Evolutionary conservation across 1,140 invertebrate species (phyloP).

Genomic region (Hyphantria cunea): DNA sequence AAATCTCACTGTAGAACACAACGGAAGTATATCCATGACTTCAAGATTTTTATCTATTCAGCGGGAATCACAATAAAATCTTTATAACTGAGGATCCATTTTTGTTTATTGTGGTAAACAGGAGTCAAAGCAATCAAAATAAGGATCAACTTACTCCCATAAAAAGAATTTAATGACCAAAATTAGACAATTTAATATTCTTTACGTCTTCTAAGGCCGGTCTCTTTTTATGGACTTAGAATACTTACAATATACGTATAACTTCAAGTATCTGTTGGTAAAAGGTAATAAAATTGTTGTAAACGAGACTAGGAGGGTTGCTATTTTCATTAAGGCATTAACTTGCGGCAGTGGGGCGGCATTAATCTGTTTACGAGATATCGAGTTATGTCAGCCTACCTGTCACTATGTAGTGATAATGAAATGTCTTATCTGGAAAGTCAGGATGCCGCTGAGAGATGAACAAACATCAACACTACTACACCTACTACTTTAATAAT

Average conservation of each 20-base stretch:
- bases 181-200: constrained; percentile 8
- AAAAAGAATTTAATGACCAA: too few species aligned
- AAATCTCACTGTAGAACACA: too few species aligned
- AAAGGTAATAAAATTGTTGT: constrained; percentile 62
- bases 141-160: too few species aligned
- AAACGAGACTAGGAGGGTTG: constrained; percentile 35
- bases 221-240: constrained; percentile 59
- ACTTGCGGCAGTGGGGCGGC: constrained; percentile 45
- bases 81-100: too few species aligned
- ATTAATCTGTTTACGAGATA: constrained; percentile 70
- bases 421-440: not conserved
- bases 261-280: constrained; percentile 38
- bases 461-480: too few species aligned
- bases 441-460: too few species aligned
- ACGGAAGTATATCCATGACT: too few species aligned
- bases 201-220: constrained; percentile 43
- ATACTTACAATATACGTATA: constrained; percentile 46
- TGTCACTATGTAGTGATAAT: constrained; percentile 31
- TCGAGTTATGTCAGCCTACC: constrained; percentile 52
- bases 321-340: constrained; percentile 71
- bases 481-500: too few species aligned
- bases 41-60: too few species aligned
- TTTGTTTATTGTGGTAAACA: too few species aligned
- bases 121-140: too few species aligned
- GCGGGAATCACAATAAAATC: too few species aligned